Evolutionary conservation across 2,797 vertebrate species (phyloP).

Genomic region (Coranthus polyacanthus): DNA sequence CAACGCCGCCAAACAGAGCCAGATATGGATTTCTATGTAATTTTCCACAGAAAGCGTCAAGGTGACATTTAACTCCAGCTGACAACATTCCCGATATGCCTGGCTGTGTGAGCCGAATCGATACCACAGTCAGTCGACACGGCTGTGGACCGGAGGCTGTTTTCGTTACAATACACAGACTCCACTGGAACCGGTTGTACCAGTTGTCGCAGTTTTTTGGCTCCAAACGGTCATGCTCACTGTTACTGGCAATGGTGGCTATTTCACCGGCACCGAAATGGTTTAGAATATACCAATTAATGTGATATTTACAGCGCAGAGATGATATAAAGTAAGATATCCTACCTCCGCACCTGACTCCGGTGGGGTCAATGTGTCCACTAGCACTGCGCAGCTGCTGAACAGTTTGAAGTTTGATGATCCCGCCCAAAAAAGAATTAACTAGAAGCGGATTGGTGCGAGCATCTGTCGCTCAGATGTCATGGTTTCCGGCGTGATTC

Average conservation of each 20-base stretch:
- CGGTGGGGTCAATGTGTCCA: conserved; percentile 28
- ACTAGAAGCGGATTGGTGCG: conserved; percentile 33
- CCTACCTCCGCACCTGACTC: conserved; percentile 51
- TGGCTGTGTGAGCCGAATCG: conserved; percentile 15
- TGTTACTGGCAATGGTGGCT: neutral
- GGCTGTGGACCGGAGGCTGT: conserved; percentile 3
- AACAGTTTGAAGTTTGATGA: neutral
- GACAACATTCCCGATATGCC: conserved; percentile 7
- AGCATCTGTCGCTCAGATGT: neutral
- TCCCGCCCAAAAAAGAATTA: conserved; percentile 9
- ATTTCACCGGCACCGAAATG: neutral
- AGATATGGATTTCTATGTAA: neutral
- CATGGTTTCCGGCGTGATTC: fast-evolving
- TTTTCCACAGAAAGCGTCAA: conserved; percentile 3
- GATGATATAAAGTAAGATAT: neutral
- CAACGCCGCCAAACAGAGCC: neutral
- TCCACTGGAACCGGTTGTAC: conserved; percentile 18
- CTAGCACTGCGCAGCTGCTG: conserved; percentile 47
- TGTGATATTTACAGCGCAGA: neutral
- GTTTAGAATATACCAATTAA: neutral
- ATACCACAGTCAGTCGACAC: conserved; percentile 20
- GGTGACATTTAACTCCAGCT: conserved; percentile 3
- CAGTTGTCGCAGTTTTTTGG: conserved; percentile 8
- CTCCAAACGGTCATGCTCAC: neutral
- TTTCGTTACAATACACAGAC: conserved; percentile 10